Evolutionary conservation across 2,113 vertebrate genomes (phyloP).

Genomic region (Stigmatopora argus): DNA sequence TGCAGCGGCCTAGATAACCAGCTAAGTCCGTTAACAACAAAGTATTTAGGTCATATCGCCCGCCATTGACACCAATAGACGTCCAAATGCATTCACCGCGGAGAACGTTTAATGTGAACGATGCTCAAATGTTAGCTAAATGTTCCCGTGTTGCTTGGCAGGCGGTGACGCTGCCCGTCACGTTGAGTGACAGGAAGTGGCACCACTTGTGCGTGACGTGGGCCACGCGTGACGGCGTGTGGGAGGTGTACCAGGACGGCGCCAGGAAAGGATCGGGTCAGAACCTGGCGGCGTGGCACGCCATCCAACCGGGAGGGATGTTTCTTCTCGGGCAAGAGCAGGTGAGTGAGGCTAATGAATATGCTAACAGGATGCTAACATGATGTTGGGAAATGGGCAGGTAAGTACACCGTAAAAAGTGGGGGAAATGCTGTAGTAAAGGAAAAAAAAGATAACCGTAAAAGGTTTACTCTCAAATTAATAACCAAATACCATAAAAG

Average conservation of each 20-base stretch:
- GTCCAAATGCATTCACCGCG: too few relatives aligned
- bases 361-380: neutral
- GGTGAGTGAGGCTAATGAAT: constrained; percentile 51
- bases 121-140: neutral
- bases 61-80: too few relatives aligned
- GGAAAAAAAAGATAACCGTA: too few relatives aligned
- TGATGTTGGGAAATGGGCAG: too few relatives aligned
- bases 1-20: neutral
- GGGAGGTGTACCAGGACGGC: constrained; percentile 77
- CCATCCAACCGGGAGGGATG: constrained; percentile 72
- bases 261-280: constrained; percentile 74
- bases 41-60: neutral
- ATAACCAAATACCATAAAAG: too few relatives aligned
- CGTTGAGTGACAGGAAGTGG: constrained; percentile 74
- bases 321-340: constrained; percentile 80
- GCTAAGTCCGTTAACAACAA: neutral
- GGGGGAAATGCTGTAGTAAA: too few relatives aligned
- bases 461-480: too few relatives aligned
- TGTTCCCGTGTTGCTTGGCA: constrained; percentile 12
- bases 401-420: too few relatives aligned
- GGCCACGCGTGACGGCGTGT: constrained; percentile 73
- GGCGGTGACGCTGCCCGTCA: constrained; percentile 71
- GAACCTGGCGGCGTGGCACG: constrained; percentile 76
- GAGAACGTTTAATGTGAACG: too few relatives aligned
- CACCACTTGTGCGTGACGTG: constrained; percentile 79